Evolutionary conservation across 2,797 vertebrate genomes (phyloP), one percentile per base, ranked within the genome.

Genomic region (Crocidura indochinensis): DNA sequence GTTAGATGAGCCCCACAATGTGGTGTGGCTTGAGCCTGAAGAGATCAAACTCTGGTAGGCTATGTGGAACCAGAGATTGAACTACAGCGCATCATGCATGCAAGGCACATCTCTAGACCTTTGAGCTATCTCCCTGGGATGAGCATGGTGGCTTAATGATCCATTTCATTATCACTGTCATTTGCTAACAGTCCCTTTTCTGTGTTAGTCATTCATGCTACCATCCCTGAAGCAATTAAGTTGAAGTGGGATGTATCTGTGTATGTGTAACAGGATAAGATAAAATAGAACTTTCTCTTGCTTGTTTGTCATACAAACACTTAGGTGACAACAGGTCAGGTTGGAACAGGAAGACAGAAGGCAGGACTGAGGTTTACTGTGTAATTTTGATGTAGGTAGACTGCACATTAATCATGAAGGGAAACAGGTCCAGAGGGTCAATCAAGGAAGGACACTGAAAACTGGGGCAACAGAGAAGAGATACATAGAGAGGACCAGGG

Each of bases 221-320:
- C 51, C 44, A 38, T 26, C 8, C 53, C 24, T 80, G 81, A 94
- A 85, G 53, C 85, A 44, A 72, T 67, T 80, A 77, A 38, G 92
- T 60, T 17, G 20, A 92, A 62, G 47, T 29, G 62, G 85, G 27
- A 44, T n/a, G 0, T 0, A 31, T 47, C 20, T 62, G 29, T 24
- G 69, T 26, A 2, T 49, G 11, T n/a, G 56, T 60, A 83, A 71
- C 31, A 75, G 69, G 29, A 64, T 15, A 62, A 83, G 49, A 88
- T 20, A 22, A 78, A 29, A 62, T 10, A 49, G 56, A 73, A 27
- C 27, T 51, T 81, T 67, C 51, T 81, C 27, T 69, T 29, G 14
- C 29, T 68, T 56, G 15, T 69, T 83, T 87, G 29, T 79, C 44
- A 27, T 44, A 20, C 0, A 11, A 90, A 11, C 2, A 56, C 19